phyloP scores from a whole-genome alignment of 2,113 vertebrate genomes.

The Hippotragus niger region DNA sequence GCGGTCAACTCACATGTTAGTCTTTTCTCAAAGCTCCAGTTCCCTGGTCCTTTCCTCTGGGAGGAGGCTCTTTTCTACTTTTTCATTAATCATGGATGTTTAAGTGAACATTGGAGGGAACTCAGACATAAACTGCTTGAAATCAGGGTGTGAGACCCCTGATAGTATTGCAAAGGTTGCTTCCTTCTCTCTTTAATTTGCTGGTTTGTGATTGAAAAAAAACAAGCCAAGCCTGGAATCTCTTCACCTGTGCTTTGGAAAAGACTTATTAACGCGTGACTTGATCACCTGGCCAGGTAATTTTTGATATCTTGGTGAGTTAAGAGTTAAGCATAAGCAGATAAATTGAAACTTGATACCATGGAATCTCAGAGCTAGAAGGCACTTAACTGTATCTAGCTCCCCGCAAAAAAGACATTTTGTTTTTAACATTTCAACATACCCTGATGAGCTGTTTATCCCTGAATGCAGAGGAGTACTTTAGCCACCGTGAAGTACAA shows the following conservation, averaged over 20 bases:
- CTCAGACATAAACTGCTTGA: not conserved
- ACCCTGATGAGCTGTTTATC: not conserved
- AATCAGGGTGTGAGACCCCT: not conserved
- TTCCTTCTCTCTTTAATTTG: not conserved
- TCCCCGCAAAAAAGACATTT: not conserved
- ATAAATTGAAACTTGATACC: not conserved
- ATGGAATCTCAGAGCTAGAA: constrained; percentile 5
- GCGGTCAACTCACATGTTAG: not conserved
- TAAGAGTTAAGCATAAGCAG: not conserved
- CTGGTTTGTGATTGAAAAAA: not conserved
- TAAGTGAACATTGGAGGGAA: not conserved
- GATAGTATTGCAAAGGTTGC: not conserved
- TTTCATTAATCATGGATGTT: not conserved
- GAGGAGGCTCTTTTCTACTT: not conserved
- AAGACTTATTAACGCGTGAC: not conserved
- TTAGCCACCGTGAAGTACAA: not conserved
- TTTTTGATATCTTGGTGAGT: not conserved
- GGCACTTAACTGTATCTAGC: not conserved
- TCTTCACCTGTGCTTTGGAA: not conserved
- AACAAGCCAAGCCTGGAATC: not conserved
- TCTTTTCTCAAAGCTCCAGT: not conserved
- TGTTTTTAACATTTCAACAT: not conserved
- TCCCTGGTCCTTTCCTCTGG: not conserved
- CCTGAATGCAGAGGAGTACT: not conserved
- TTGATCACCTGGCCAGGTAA: not conserved